These are phyloP conservation scores for Cliona cf. orientalis DNA, from an alignment of 37 sponge, comb jelly and placozoan genomes.

Conservation along the genomic window DNA sequence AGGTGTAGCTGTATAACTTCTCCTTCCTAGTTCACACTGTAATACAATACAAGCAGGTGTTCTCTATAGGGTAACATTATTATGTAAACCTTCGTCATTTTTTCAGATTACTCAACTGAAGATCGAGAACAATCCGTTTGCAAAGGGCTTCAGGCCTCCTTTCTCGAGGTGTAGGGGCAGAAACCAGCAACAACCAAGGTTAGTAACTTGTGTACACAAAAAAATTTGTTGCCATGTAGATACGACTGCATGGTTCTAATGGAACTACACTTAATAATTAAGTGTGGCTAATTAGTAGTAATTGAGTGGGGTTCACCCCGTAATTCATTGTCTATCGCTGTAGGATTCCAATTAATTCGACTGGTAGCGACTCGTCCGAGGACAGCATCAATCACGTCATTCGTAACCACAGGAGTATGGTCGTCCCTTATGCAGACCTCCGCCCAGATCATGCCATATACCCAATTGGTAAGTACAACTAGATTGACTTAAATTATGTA, in stretches of 20 bases:
- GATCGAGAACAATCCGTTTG: conserved; percentile 86
- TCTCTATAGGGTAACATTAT: not conserved
- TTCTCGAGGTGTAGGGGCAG: conserved; percentile 50
- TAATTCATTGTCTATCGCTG: no score
- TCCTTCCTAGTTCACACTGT: not conserved
- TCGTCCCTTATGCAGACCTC: not conserved
- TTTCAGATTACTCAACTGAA: conserved; percentile 85
- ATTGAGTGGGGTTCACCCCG: no score
- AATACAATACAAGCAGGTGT: not conserved
- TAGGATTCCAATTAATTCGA: no score
- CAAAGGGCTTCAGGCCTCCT: conserved; percentile 77
- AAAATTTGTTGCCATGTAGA: no score
- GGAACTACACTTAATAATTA: no score
- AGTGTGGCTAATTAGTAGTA: no score
- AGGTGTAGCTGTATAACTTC: no score
- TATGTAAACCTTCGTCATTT: no score
- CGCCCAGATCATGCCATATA: no score
- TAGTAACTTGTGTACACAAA: not conserved
- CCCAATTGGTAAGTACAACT: no score
- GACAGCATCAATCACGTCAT: not conserved
- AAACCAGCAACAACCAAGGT: conserved; percentile 31
- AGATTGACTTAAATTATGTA: no score
- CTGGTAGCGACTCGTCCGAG: not conserved
- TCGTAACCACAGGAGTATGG: not conserved
- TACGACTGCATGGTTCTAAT: no score